Evolutionary conservation across 2,797 vertebrate genomes (phyloP), one percentile per base, ranked within the genome.

Genomic region (Poeciliopsis paucimaculata): DNA sequence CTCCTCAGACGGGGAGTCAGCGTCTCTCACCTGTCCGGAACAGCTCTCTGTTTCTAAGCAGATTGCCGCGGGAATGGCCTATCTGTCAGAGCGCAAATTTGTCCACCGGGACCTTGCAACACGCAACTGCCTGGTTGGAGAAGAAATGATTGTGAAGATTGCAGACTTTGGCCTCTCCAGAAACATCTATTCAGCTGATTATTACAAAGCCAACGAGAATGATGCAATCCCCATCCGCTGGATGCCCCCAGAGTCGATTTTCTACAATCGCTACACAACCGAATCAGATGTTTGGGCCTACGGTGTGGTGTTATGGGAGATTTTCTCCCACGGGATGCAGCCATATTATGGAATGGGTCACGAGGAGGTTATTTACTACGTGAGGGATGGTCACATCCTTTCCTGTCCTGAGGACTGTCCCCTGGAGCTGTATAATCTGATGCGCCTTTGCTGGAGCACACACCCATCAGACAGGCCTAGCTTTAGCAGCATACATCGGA

Each of bases 221-320:
- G 98, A 99, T 0, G 98, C 98, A 70, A 99, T 99, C 84, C 98
- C 98, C 2, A 99, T 99, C 78, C 97, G 98, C 41, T 99, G 98
- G 98, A 99, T 99, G 98, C 98, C 98, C 0, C 98, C 98, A 0
- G 98, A 99, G 89, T 99, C 98, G 4, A 99, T 99, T 81, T 99
- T 99, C 95, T 99, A 98, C 83, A 99, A 99, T 85, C 98, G 98
- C 72, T 99, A 99, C 87, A 99, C 98, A 75, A 98, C 96, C 0
- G 98, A 99, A 84, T 99, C 98, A 0, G 98, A 99, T 0, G 97
- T 99, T 78, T 99, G 98, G 98, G 98, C 98, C 39, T 99, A 98
- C 0, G 98, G 98, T 0, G 98, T 99, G 92, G 97, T 99, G 79
- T 90, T 99, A 10, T 99, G 98, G 98, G 98, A 99, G 93, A 99